Evolutionary conservation across 2,797 vertebrate species (phyloP).

Genomic region (Sarcoramphus papa): DNA sequence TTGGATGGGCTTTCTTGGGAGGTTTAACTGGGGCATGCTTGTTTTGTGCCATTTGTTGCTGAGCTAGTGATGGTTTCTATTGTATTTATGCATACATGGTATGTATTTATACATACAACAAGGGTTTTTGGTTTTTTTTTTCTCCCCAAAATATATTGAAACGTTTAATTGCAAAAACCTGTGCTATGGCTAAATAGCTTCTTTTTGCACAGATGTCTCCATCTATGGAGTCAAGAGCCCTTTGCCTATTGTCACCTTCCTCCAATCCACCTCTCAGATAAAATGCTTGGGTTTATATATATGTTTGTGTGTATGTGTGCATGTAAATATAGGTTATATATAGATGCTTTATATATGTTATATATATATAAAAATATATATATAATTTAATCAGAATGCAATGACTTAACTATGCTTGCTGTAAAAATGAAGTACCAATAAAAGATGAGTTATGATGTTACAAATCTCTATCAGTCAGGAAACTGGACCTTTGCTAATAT

Average conservation of each 20-base stretch:
- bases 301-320: neutral
- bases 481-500: neutral
- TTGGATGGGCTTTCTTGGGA: neutral
- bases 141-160: neutral
- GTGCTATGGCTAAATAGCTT: neutral
- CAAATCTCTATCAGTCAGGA: neutral
- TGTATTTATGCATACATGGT: neutral
- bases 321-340: neutral
- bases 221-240: neutral
- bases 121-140: too few relatives aligned
- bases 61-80: neutral
- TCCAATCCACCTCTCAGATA: neutral
- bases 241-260: neutral
- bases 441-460: neutral
- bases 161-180: neutral
- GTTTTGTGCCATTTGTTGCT: neutral
- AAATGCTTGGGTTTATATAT: neutral
- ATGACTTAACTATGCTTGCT: neutral
- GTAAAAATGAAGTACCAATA: neutral
- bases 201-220: neutral
- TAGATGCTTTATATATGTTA: neutral
- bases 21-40: neutral
- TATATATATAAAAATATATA: too few relatives aligned
- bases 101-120: neutral
- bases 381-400: neutral